Conservation (phyloP, 1,140 invertebrate genomes). For the Myzus persicae region DNA sequence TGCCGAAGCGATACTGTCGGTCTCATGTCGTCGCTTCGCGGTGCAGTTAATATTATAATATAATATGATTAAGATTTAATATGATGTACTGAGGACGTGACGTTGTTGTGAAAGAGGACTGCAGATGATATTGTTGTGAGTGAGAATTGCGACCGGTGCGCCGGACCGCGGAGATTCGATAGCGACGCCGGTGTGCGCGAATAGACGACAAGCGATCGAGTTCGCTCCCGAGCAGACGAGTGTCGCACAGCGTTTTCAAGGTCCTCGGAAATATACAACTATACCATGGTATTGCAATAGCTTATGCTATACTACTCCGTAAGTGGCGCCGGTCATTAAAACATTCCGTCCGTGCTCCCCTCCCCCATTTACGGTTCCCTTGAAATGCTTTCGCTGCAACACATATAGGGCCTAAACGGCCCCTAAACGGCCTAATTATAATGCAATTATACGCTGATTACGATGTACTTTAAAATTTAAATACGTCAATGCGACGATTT, state of each 20-base stretch:
- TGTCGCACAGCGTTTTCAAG: background rate
- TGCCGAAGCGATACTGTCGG: background rate
- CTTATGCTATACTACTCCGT: background rate
- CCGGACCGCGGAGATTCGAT: background rate
- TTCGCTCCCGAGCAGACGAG: too few relatives aligned
- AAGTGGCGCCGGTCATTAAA: background rate
- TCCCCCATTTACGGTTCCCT: background rate
- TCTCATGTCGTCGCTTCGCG: background rate
- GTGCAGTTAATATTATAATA: background rate
- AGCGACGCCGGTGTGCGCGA: background rate
- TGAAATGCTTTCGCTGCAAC: background rate
- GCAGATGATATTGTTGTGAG: background rate
- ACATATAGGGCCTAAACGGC: background rate
- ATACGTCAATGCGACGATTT: background rate
- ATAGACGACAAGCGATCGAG: background rate
- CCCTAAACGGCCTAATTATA: background rate
- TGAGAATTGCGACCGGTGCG: background rate
- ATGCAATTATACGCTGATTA: background rate
- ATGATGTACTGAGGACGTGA: too few relatives aligned
- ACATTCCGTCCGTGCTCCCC: background rate
- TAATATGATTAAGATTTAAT: background rate
- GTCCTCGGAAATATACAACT: background rate
- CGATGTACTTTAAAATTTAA: background rate
- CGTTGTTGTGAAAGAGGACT: background rate
- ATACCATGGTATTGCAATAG: background rate